phyloP scores from a whole-genome alignment of 1,140 invertebrate genomes.

The Oryctes rhinoceros region DNA sequence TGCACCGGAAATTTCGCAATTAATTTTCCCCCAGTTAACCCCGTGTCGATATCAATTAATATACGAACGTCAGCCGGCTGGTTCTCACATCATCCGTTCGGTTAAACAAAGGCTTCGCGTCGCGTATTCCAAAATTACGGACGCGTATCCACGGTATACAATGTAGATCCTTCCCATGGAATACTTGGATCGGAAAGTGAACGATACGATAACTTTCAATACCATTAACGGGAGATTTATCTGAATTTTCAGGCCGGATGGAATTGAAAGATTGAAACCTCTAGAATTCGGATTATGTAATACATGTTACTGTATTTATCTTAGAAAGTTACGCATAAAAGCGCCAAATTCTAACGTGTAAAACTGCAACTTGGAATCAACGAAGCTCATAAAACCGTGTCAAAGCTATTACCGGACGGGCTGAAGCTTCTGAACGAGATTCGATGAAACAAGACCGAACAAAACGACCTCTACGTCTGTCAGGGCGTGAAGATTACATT shows the following conservation, averaged over 20 bases:
- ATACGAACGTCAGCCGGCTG: not conserved
- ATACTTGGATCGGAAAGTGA: too few species aligned
- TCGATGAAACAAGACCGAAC: not conserved
- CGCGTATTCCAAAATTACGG: too few species aligned
- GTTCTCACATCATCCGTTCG: not conserved
- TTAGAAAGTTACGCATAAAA: not conserved
- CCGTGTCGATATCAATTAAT: constrained; percentile 25
- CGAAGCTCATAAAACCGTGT: not conserved
- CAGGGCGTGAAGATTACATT: not conserved
- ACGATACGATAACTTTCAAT: too few species aligned
- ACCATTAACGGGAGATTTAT: too few species aligned
- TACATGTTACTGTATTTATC: too few species aligned
- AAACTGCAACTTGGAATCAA: not conserved
- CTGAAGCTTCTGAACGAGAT: not conserved
- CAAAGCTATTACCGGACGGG: not conserved
- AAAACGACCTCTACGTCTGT: not conserved
- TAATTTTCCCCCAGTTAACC: constrained; percentile 17
- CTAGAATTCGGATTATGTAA: too few species aligned
- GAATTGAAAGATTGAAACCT: too few species aligned
- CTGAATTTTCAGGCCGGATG: too few species aligned
- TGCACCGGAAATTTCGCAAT: constrained; percentile 27
- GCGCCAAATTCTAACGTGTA: not conserved
- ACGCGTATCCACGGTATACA: too few species aligned
- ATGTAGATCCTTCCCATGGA: too few species aligned
- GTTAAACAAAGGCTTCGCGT: not conserved